phyloP scores from a whole-genome alignment of 2,888 invertebrate genomes.

The Omphaloscelis lunosa region DNA sequence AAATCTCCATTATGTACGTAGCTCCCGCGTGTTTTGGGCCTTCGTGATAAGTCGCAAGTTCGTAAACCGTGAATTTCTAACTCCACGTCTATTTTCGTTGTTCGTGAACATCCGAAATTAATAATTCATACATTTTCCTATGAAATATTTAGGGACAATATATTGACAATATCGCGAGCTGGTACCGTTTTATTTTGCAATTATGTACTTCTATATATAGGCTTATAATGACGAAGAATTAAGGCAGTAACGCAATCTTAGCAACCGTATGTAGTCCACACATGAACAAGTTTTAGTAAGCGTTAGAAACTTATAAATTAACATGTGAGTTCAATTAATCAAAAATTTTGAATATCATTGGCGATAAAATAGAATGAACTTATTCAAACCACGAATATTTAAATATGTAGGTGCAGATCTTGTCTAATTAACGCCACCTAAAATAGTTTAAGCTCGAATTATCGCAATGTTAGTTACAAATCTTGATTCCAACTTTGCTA shows the following conservation, averaged over 20 bases:
- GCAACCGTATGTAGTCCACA: not conserved
- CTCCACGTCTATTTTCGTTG: conserved; percentile 21
- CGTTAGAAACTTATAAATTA: not conserved
- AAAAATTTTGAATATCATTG: conserved; percentile 17
- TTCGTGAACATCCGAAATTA: conserved; percentile 33
- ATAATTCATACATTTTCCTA: conserved; percentile 45
- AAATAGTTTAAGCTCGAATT: not conserved
- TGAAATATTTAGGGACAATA: conserved; percentile 14
- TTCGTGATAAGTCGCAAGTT: conserved; percentile 37
- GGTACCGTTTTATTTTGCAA: conserved; percentile 40
- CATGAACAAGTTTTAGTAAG: conserved; percentile 16
- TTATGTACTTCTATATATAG: not conserved
- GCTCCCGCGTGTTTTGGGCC: conserved; percentile 16
- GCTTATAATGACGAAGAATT: not conserved
- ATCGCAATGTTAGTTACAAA: not conserved
- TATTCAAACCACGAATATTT: not conserved
- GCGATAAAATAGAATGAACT: not conserved
- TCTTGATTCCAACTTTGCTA: not conserved
- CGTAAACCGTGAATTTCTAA: conserved; percentile 48
- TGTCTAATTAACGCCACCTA: not conserved
- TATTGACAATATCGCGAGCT: conserved; percentile 49
- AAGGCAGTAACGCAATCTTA: conserved; percentile 16
- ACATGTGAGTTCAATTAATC: conserved; percentile 29
- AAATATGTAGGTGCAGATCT: not conserved
- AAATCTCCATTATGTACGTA: conserved; percentile 4